Evolutionary conservation across 2,113 vertebrate species (phyloP).

Genomic region (Macaca mulatta): DNA sequence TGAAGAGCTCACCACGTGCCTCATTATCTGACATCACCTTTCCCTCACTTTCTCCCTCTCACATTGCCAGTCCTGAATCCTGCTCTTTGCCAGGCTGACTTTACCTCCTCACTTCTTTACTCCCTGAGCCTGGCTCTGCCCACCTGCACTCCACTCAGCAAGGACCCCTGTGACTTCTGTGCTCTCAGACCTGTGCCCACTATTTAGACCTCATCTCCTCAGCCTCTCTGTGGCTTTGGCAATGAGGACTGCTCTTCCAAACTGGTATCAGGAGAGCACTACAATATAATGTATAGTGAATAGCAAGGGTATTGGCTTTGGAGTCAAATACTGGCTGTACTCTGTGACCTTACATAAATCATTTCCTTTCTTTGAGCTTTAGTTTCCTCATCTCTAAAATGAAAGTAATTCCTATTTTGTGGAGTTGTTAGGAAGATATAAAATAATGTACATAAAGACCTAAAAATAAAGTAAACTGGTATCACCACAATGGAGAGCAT

Average conservation of each 20-base stretch:
- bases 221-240: not conserved
- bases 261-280: not conserved
- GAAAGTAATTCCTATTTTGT: not conserved
- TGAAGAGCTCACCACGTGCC: not conserved
- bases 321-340: not conserved
- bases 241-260: not conserved
- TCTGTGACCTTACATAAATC: not conserved
- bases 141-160: not conserved
- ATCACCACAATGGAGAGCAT: not conserved
- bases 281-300: not conserved
- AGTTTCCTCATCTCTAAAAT: conserved; percentile 2
- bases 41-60: not conserved
- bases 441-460: not conserved
- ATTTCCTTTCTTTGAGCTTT: not conserved
- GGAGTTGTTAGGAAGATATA: conserved; percentile 4
- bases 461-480: not conserved
- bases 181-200: not conserved
- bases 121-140: not conserved
- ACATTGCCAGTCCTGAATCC: not conserved
- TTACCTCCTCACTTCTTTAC: not conserved
- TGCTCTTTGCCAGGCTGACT: not conserved
- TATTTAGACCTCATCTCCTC: not conserved
- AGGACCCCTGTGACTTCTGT: not conserved
- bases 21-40: not conserved
- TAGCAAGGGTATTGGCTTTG: not conserved